Evolutionary conservation across 1,140 invertebrate species (phyloP), one percentile per base, ranked within the genome.

Genomic region (Bursaphelenchus mucronatus): DNA sequence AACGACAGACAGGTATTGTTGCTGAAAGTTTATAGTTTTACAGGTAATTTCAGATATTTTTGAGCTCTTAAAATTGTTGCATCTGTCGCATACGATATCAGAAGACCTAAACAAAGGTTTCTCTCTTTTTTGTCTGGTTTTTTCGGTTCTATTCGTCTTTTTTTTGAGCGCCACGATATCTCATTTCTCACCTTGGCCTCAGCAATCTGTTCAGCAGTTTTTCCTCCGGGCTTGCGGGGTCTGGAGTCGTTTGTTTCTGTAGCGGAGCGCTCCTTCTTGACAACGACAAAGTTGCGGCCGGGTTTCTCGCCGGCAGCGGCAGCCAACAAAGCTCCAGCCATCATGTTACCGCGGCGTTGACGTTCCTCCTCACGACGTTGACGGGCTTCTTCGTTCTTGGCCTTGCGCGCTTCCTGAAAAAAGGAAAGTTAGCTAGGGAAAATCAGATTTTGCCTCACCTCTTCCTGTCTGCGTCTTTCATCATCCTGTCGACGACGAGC

Each of bases 241-340:
- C 30, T 30, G 30, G 30, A 30, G 30, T 30, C 30, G 30, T 1
- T 3, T 1, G 30, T 30, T 5, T 30, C 30, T 3, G 30, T 30
- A 5, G 30, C 49, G 62, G 21, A 49, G 51, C 82, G 82, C 83
- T 91, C 58, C 70, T 74, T 74, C 44, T 69, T 66, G n/a, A 55
- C 49, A 43, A 74, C 51, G 41, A 62, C 63, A 44, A 73, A 73
- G 58, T 74, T 74, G 21, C 63, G 58, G 59, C 72, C 61, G 54
- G 19, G 43, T 7, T 13, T 41, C 4, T 13, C 21, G 40, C 66
- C 70, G 39, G 46, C 53, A 56, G 64, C 89, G 49, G 76, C 73
- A 83, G 63, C 52, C 11, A 17, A 63, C 17, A 64, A 61, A 40
- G 19, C 15, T 43, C 61, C 69, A 40, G 68, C 53, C 50, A 66